phyloP scores from a whole-genome alignment of 2,797 vertebrate genomes.

The Lepus oiostolus region DNA sequence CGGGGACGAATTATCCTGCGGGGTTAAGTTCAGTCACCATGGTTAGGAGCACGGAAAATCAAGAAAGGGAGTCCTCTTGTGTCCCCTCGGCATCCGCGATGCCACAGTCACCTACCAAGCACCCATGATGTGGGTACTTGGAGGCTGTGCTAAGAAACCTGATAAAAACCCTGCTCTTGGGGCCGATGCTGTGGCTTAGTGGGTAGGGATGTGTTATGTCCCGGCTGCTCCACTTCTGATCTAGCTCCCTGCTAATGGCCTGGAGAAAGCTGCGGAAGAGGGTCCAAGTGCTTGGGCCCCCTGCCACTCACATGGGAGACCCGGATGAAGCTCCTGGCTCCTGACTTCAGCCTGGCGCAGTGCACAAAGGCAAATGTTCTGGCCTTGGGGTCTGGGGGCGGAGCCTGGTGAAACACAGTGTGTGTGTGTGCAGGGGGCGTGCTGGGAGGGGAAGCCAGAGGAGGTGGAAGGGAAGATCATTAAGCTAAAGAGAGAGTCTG shows the following conservation, averaged over 20 bases:
- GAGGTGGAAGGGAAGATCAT: not conserved
- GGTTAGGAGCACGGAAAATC: not conserved
- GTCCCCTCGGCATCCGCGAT: not conserved
- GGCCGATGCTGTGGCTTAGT: too few species aligned
- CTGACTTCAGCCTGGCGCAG: not conserved
- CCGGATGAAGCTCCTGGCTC: too few species aligned
- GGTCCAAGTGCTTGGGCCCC: too few species aligned
- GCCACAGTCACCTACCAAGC: not conserved
- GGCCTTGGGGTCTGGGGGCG: accelerated
- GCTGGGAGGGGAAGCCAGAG: not conserved
- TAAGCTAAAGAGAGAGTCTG: not conserved
- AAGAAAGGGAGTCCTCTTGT: not conserved
- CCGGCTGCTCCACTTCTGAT: too few species aligned
- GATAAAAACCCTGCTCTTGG: not conserved
- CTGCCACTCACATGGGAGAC: too few species aligned
- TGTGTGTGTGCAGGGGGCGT: too few species aligned
- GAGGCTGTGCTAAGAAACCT: not conserved
- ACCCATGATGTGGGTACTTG: not conserved
- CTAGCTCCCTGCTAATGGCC: too few species aligned
- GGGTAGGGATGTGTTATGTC: too few species aligned
- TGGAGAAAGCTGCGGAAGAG: too few species aligned
- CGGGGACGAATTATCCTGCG: constrained; percentile 94
- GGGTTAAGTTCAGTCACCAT: constrained; percentile 23
- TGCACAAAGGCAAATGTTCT: not conserved
- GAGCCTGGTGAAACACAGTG: too few species aligned